Base-by-base conservation (phyloP, 2,113 vertebrate species). In the Chrysemys picta region DNA sequence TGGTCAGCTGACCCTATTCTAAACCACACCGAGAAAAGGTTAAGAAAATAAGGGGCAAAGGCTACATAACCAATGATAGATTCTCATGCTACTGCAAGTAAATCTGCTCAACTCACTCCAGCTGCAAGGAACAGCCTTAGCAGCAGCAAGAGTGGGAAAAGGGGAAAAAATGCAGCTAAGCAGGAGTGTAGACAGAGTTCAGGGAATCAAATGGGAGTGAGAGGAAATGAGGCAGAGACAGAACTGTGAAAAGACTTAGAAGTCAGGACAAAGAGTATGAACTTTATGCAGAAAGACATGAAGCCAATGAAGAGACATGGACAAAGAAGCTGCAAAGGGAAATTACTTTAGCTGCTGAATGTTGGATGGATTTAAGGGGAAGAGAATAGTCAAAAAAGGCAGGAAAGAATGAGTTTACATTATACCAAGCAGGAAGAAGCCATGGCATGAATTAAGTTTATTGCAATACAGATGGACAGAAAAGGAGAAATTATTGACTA, bases 401-500 rank as follows among this genome's bases (percentile, higher is more conserved):
- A 89, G 78, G 88, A 91, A 45, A 94, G 53, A 21, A 97, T 93
- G 84, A 97, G 89, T 81, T 96, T 89, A 92, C 12, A 88, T n/a
- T 49, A 91, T 88, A 82, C 29, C 62, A 93, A 94, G 93, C 96
- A 97, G 89, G 88, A 90, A 86, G 96, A 93, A 96, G 83, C 35
- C 93, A 50, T 42, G 25, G 65, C 88, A 91, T 29, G 89, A 94
- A 95, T 93, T 94, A 97, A 91, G 38, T 91, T 84, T 82, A 72
- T 57, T 90, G 91, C 84, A 79, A 72, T 6, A 69, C 56, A 93
- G 93, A 38, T 7, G 91, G 96, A 92, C 75, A 94, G 84, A 87
- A 62, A 95, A 56, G 54, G 54, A 56, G 54, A 56, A 56, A 24
- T 56, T 24, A 56, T 24, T 56, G 8, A 56, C 54, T 24, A 10